Evolutionary conservation across 2,888 invertebrate genomes (phyloP).

Genomic region (Tipula helvola): DNA sequence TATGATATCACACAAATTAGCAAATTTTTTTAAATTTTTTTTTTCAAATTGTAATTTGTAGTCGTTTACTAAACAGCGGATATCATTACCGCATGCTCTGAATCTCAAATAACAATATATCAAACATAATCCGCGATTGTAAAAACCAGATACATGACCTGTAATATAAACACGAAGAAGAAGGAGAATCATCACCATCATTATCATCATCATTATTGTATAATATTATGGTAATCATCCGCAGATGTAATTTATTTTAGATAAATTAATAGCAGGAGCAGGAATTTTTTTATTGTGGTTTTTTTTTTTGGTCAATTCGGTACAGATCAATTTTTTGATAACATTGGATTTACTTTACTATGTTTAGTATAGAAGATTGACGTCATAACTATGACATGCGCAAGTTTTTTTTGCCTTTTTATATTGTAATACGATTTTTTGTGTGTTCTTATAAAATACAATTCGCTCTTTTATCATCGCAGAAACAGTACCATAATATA

Average conservation of each 20-base stretch:
- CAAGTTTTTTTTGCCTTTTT: background rate
- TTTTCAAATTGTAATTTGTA: background rate
- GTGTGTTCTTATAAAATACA: background rate
- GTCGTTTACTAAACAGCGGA: background rate
- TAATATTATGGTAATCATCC: background rate
- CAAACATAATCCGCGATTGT: constrained; percentile 4
- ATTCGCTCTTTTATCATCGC: background rate
- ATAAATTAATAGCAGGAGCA: background rate
- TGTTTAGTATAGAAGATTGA: background rate
- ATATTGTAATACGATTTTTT: background rate
- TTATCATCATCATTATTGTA: background rate
- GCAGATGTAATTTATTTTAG: background rate
- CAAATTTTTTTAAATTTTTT: background rate
- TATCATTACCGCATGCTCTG: background rate
- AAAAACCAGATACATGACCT: background rate
- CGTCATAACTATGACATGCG: background rate
- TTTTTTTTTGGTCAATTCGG: background rate
- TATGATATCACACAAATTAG: background rate
- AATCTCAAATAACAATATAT: background rate
- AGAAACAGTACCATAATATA: background rate
- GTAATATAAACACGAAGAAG: background rate
- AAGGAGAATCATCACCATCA: background rate
- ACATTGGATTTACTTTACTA: background rate
- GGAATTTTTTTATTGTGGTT: background rate
- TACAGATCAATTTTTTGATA: background rate